phyloP scores from a whole-genome alignment of 2,113 vertebrate species.

The Micromys minutus region DNA sequence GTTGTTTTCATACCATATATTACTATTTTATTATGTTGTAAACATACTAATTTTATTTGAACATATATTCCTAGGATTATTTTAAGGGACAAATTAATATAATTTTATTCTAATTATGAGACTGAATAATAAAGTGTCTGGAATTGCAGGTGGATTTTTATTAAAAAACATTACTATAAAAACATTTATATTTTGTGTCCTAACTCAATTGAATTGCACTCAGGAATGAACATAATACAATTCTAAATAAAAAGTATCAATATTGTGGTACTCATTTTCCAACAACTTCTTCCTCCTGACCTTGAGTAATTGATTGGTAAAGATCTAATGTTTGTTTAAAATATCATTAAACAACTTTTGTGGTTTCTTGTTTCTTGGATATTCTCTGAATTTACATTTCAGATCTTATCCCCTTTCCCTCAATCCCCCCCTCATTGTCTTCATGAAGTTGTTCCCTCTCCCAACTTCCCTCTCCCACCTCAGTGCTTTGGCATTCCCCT shows the following conservation, averaged over 20 bases:
- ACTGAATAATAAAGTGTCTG: neutral
- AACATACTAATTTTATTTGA: neutral
- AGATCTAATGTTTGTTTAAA: neutral
- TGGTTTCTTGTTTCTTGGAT: too few relatives aligned
- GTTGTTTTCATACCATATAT: neutral
- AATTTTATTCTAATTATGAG: slow-evolving; percentile 24
- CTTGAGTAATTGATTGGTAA: neutral
- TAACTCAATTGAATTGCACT: neutral
- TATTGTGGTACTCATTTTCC: neutral
- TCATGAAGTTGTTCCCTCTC: too few relatives aligned
- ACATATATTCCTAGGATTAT: neutral
- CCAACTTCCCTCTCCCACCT: too few relatives aligned
- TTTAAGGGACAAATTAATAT: neutral
- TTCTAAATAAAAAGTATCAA: neutral
- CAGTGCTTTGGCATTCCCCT: too few relatives aligned
- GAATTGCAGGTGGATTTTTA: neutral
- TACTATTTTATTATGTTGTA: slow-evolving; percentile 27
- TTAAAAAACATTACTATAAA: slow-evolving; percentile 38
- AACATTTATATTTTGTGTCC: neutral
- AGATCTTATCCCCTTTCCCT: too few relatives aligned
- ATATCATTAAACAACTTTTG: neutral
- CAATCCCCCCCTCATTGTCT: too few relatives aligned
- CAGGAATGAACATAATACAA: neutral
- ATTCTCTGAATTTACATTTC: too few relatives aligned
- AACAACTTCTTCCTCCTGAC: neutral